phyloP scores from a whole-genome alignment of 2,888 invertebrate species.

The Oscheius sp. region DNA sequence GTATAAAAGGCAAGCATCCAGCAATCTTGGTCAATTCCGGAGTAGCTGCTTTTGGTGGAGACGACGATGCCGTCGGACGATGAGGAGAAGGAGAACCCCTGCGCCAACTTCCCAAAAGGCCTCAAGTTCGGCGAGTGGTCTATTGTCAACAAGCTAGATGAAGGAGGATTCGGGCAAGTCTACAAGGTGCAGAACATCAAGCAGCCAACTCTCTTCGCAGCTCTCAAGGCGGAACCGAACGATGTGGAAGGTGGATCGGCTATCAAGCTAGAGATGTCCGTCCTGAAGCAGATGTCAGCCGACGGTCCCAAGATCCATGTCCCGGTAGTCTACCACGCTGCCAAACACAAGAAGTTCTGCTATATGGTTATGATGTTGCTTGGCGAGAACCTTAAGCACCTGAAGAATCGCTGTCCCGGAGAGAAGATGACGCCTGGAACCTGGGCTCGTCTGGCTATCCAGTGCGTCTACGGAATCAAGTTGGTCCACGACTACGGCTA shows the following conservation, averaged over 20 bases:
- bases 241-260: constrained; percentile 67
- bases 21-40: too few relatives aligned
- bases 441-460: constrained; percentile 55
- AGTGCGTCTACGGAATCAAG: constrained; percentile 47
- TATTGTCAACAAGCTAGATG: constrained; percentile 57
- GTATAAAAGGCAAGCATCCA: too few relatives aligned
- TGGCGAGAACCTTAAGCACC: constrained; percentile 54
- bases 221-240: constrained; percentile 67
- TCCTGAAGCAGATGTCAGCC: constrained; percentile 42
- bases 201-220: constrained; percentile 37
- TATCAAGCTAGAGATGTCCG: constrained; percentile 61
- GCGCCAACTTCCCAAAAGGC: constrained; percentile 6
- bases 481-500: constrained; percentile 42
- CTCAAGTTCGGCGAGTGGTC: constrained; percentile 58
- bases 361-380: constrained; percentile 63
- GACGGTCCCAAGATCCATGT: constrained; percentile 58
- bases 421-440: constrained; percentile 36
- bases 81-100: not conserved
- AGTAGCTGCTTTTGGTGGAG: too few relatives aligned
- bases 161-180: constrained; percentile 67
- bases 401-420: constrained; percentile 24
- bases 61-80: not conserved
- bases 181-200: constrained; percentile 35
- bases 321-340: constrained; percentile 56
- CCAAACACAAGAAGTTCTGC: constrained; percentile 55